Conservation (phyloP, 1,140 invertebrate species). For the Lucilia sericata region DNA sequence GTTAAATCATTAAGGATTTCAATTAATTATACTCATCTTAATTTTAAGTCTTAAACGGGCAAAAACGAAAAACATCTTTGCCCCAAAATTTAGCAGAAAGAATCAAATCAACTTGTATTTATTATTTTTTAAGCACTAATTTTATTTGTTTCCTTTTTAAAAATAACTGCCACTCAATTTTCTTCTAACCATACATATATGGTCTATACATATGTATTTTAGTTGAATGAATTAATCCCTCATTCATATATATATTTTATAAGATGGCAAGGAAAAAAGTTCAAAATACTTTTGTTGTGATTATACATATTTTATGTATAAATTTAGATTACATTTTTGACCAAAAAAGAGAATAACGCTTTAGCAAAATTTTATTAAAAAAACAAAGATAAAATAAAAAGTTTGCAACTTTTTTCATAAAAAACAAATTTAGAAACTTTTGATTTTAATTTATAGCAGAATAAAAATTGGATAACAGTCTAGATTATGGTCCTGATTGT, state of each 20-base stretch:
- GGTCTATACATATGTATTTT: background rate
- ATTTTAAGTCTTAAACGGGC: background rate
- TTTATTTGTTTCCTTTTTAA: background rate
- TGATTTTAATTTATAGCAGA: too few species aligned
- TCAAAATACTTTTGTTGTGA: background rate
- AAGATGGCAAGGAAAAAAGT: background rate
- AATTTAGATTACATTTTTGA: background rate
- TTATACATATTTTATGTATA: background rate
- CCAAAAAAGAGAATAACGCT: background rate
- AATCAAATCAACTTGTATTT: background rate
- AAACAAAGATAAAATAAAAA: constrained; percentile 1
- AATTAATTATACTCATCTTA: background rate
- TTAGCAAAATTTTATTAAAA: background rate
- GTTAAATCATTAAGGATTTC: background rate
- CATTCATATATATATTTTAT: background rate
- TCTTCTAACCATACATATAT: too few species aligned
- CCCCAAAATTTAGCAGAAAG: background rate
- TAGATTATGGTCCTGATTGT: too few species aligned
- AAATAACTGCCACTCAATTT: background rate
- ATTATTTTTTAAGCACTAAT: background rate
- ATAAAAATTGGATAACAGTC: too few species aligned
- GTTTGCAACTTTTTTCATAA: constrained; percentile 46
- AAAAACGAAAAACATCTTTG: background rate
- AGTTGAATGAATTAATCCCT: background rate
- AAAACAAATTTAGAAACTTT: constrained; percentile 42